Evolutionary conservation across 2,797 vertebrate species (phyloP), one percentile per base, ranked within the genome.

Genomic region (Peromyscus melanophrys): DNA sequence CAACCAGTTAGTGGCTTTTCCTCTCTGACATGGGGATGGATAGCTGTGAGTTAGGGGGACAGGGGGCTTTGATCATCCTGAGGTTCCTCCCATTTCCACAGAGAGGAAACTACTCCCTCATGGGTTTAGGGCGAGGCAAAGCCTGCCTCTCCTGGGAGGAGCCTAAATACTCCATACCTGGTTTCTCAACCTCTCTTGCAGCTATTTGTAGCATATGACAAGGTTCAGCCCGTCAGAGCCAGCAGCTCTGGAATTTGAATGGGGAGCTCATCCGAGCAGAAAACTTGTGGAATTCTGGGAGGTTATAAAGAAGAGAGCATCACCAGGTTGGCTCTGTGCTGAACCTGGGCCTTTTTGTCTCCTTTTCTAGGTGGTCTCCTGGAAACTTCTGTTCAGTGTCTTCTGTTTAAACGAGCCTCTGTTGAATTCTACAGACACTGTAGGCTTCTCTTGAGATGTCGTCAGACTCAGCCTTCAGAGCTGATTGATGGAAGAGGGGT

Each of bases 101-200:
- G 52, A 69, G 63, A 37, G 63, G 75, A 91, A 80, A 14, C 11
- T 52, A 1, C 14, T 25, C 34, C 59, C 17, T 19, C 10, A 0
- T 5, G 17, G 49, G 4, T 49, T 29, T 61, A 2, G 10, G 27
- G 31, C 13, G n/a, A 90, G 31, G 6, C 25, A 73, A n/a, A 91
- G 46, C 69, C 17, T 9, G 1, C 78, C 43, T 89, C 21, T 37
- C 25, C 0, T 1, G 1, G 76, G 43, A 76, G 90, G 55, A 81
- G 40, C 88, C 49, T 40, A 57, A 55, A 21, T 19, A 34, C 4
- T 21, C 34, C 69, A 80, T 17, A 19, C n/a, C 27, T n/a, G 37
- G 31, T 57, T 94, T 40, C 40, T 55, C n/a, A 83, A 34, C 43
- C 73, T 96, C 73, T 83, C 40, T 89, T 91, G 86, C 13, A 16